These are phyloP conservation scores for Chelon labrosus DNA, from an alignment of 2,797 vertebrate species.

Conservation along the genomic window DNA sequence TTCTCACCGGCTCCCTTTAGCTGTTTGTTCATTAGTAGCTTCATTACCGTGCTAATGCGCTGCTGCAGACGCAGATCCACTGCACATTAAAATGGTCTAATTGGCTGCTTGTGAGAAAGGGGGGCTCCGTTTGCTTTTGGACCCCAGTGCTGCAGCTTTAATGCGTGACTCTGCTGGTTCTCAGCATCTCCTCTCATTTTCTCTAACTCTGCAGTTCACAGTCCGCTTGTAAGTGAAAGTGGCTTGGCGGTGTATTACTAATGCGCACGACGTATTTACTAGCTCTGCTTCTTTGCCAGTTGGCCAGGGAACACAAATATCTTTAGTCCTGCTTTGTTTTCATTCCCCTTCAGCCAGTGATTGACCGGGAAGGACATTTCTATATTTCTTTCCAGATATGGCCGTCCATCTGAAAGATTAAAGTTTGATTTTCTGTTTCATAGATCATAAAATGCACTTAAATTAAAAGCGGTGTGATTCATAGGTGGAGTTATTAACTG, in stretches of 20 bases:
- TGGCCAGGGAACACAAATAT: conserved; percentile 12
- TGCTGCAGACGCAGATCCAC: conserved; percentile 42
- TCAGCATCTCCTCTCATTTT: conserved; percentile 34
- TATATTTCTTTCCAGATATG: conserved; percentile 6
- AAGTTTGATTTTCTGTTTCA: conserved; percentile 22
- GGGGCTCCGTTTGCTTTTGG: conserved; percentile 19
- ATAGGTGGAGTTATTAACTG: conserved; percentile 7
- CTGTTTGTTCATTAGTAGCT: conserved; percentile 53
- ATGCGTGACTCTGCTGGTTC: conserved; percentile 31
- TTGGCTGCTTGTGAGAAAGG: conserved; percentile 50
- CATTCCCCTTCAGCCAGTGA: conserved; percentile 5
- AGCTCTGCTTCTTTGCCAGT: conserved; percentile 42
- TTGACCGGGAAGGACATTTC: background rate
- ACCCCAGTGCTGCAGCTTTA: conserved; percentile 42
- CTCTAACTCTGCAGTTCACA: conserved; percentile 36
- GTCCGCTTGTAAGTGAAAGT: conserved; percentile 51
- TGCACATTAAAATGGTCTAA: conserved; percentile 53
- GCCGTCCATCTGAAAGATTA: conserved; percentile 3
- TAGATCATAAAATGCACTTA: conserved; percentile 8
- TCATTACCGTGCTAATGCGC: conserved; percentile 61
- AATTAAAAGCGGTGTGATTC: conserved; percentile 33
- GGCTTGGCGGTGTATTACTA: conserved; percentile 36
- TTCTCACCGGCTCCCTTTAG: conserved; percentile 33
- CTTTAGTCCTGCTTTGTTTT: conserved; percentile 37
- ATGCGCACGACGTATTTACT: conserved; percentile 55